Percentiles rank a stretch among this genome's conserved stretches.
Evolutionary conservation across 1,140 invertebrate genomes (phyloP).

Genomic region (Gryllus bimaculatus): DNA sequence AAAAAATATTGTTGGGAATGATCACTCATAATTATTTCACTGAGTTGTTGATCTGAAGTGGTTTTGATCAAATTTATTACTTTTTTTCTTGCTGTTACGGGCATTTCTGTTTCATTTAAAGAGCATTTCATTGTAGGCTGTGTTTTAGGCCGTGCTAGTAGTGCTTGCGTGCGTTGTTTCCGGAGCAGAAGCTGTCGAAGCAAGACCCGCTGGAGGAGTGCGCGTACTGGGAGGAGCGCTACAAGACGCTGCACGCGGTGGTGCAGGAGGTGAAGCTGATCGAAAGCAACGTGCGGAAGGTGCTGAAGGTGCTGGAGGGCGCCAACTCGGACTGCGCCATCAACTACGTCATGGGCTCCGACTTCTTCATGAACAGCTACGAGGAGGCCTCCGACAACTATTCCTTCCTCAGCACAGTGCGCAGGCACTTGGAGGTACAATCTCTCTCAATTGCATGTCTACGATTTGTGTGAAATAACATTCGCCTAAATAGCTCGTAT

Average conservation of each 20-base stretch:
- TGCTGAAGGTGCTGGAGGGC: slow-evolving; percentile 44
- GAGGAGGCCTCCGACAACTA: slow-evolving; percentile 75
- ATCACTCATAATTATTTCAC: too few relatives aligned
- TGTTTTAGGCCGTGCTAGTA: too few relatives aligned
- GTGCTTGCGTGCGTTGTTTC: too few relatives aligned
- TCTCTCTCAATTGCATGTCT: not conserved
- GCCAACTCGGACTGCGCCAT: slow-evolving; percentile 38
- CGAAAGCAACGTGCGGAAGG: slow-evolving; percentile 43
- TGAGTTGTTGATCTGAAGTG: too few relatives aligned
- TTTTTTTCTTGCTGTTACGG: too few relatives aligned
- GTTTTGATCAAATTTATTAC: too few relatives aligned
- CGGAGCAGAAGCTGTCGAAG: slow-evolving; percentile 42
- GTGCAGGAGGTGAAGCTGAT: slow-evolving; percentile 70
- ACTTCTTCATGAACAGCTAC: slow-evolving; percentile 56
- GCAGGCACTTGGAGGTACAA: slow-evolving; percentile 67
- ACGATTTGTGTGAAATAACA: not conserved
- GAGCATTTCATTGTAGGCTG: too few relatives aligned
- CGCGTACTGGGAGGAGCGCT: slow-evolving; percentile 69
- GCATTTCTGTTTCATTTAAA: too few relatives aligned
- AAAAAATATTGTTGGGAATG: too few relatives aligned
- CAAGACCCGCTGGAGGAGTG: slow-evolving; percentile 72
- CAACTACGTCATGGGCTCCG: slow-evolving; percentile 42
- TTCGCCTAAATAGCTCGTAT: not conserved
- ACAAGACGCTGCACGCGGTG: slow-evolving; percentile 61
- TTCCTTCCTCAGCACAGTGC: slow-evolving; percentile 69